phyloP scores from a whole-genome alignment of 2,113 vertebrate genomes.

The Hemiscyllium ocellatum region DNA sequence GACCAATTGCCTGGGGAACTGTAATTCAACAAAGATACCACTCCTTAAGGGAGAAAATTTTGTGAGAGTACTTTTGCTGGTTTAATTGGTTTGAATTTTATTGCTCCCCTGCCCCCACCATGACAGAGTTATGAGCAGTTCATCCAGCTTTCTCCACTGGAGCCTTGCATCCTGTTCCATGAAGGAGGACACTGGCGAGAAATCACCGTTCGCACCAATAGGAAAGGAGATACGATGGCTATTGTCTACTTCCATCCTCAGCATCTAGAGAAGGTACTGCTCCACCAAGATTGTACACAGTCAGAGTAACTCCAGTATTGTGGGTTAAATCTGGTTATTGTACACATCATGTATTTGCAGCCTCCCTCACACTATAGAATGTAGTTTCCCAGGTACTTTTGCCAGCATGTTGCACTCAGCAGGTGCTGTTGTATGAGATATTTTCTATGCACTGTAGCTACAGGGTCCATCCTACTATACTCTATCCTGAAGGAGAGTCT shows the following conservation, averaged over 20 bases:
- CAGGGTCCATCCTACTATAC: not conserved
- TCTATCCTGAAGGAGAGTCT: not conserved
- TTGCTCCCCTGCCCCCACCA: not conserved
- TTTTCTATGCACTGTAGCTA: not conserved
- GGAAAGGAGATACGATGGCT: slow-evolving; percentile 63
- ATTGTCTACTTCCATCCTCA: slow-evolving; percentile 76
- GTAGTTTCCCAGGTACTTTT: not conserved
- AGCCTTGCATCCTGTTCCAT: slow-evolving; percentile 67
- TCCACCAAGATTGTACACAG: not conserved
- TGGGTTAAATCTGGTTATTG: not conserved
- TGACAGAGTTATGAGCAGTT: slow-evolving; percentile 68
- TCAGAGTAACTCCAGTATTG: not conserved
- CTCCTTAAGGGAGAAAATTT: not conserved
- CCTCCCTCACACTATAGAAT: not conserved
- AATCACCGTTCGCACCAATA: slow-evolving; percentile 63
- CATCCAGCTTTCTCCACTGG: slow-evolving; percentile 57
- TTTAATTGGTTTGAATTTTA: not conserved
- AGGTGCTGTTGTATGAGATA: not conserved
- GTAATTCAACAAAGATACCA: not conserved
- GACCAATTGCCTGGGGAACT: not conserved
- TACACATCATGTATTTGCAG: not conserved
- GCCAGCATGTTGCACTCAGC: not conserved
- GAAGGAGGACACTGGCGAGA: slow-evolving; percentile 73
- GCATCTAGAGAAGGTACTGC: slow-evolving; percentile 53
- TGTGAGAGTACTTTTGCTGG: not conserved